Evolutionary conservation across 2,797 vertebrate genomes (phyloP).

Genomic region (Notolepis coatsorum): DNA sequence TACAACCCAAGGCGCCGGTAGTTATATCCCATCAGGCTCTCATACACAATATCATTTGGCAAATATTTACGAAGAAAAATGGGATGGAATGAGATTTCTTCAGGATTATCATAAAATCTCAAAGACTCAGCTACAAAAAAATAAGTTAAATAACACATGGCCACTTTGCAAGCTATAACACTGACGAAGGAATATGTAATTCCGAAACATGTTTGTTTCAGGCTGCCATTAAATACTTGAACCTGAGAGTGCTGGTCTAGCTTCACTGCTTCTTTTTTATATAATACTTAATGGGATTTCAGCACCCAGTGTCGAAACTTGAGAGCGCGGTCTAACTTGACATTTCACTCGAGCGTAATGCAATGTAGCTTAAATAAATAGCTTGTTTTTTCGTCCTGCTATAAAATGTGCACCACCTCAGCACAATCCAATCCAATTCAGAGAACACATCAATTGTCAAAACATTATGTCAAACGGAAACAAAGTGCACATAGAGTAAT

Average conservation of each 20-base stretch:
- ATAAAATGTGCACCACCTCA: background rate
- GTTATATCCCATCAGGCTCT: background rate
- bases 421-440: background rate
- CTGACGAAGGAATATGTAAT: too few relatives aligned
- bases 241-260: too few relatives aligned
- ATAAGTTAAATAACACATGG: background rate
- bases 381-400: constrained; percentile 1
- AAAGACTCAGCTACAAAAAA: background rate
- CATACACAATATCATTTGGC: background rate
- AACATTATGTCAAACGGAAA: constrained; percentile 9
- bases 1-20: constrained; percentile 4
- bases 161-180: too few relatives aligned
- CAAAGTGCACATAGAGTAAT: constrained; percentile 6
- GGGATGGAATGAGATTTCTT: background rate
- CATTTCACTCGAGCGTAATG: background rate
- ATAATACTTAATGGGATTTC: too few relatives aligned
- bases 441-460: constrained; percentile 11
- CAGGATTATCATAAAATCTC: background rate
- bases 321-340: too few relatives aligned
- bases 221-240: too few relatives aligned
- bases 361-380: background rate
- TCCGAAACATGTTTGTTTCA: too few relatives aligned
- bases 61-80: background rate
- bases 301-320: too few relatives aligned
- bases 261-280: too few relatives aligned